These are phyloP conservation scores for Anguilla japonica DNA, from an alignment of 2,113 vertebrate genomes.

Conservation along the genomic window DNA sequence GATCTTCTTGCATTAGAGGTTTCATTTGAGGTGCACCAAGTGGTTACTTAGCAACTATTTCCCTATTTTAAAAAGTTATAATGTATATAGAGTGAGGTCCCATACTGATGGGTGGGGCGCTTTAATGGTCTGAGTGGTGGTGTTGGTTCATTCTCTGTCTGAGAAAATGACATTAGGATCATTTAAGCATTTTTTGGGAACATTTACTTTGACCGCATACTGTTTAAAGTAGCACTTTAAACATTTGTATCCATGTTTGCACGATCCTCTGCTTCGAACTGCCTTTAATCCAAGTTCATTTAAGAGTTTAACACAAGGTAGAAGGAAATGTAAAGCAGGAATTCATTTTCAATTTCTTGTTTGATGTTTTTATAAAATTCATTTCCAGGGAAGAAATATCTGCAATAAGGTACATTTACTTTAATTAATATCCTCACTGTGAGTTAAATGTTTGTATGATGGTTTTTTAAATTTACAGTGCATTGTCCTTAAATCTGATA, in stretches of 20 bases:
- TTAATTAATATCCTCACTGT: neutral
- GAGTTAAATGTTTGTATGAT: neutral
- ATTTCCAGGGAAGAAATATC: neutral
- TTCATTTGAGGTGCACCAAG: neutral
- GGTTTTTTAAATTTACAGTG: neutral
- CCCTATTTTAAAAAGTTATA: neutral
- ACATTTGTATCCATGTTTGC: neutral
- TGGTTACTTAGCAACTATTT: constrained; percentile 17
- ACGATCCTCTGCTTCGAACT: neutral
- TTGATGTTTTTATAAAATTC: neutral
- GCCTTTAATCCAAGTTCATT: neutral
- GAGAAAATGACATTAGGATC: neutral
- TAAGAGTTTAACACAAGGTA: neutral
- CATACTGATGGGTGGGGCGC: neutral
- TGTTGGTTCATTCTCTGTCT: neutral
- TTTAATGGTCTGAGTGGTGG: constrained; percentile 8
- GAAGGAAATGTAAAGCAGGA: neutral
- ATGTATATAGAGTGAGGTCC: neutral
- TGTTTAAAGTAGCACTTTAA: constrained; percentile 2
- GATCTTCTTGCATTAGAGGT: neutral
- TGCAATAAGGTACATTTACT: neutral
- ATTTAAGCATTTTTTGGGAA: constrained; percentile 4
- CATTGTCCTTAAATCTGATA: neutral
- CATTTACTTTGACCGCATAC: neutral
- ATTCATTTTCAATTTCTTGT: neutral